Evolutionary conservation across 2,113 vertebrate genomes (phyloP), one percentile per base, ranked within the genome.

Genomic region (Rhombomys opimus): DNA sequence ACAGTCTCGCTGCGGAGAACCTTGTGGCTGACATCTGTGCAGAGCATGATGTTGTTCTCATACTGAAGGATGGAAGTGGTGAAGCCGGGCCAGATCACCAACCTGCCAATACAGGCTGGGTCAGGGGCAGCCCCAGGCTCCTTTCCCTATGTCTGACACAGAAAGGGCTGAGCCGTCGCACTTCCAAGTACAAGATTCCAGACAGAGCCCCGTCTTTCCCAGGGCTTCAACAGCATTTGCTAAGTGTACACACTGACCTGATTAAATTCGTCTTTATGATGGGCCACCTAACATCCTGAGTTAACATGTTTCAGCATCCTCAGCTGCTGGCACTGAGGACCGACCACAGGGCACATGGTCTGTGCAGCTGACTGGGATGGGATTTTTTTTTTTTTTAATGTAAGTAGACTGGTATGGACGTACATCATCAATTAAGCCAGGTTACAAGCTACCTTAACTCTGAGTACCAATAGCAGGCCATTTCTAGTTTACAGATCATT

Each of bases 71-170:
- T 99, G 89, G 99, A 99, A 0, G 98, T 99, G 7, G 98, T 82
- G 93, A 99, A 99, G 65, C 99, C 99, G 0, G 99, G 99, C 99
- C 99, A 99, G 95, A 99, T 98, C 92, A 99, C 99, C 98, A 99
- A 87, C 96, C 99, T 95, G 94, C 75, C 35, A 5, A 22, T 30
- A 70, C 35, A 38, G 25, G 9, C 20, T 4, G 2, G 11, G 25
- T 65, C 89, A 81, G 3, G 57, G 0, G 25, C 46, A 30, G 52
- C 67, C 65, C 30, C 57, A 14, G 1, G n/a, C 57, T 57, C 4
- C 14, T 35, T 2, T 61, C n/a, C 35, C 1, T 0, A 11, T 13
- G 12, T 59, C 25, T 1, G 32, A n/a, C 14, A 9, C 3, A 23
- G 23, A 70, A 13, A 52, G 46, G 6, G 5, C 32, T 2, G 10